Conservation (phyloP, 1,140 invertebrate species). For the Sycobia sp. region DNA sequence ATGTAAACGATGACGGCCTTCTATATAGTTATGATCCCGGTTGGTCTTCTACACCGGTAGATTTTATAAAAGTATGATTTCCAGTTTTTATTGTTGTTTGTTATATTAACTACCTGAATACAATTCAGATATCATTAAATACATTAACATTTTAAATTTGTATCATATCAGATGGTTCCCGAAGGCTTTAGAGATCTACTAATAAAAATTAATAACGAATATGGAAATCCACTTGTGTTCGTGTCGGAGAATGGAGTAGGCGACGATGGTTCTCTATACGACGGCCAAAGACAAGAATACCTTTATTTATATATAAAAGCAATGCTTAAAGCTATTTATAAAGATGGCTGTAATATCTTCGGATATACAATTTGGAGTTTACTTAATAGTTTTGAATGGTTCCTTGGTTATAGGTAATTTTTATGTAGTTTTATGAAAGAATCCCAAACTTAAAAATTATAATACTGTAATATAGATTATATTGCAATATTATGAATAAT, state of each 20-base stretch:
- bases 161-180: conserved; percentile 53
- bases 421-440: no score
- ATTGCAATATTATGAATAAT: no score
- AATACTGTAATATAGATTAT: no score
- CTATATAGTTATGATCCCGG: conserved; percentile 32
- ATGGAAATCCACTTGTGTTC: conserved; percentile 67
- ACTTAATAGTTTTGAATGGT: conserved; percentile 15
- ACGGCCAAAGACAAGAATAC: conserved; percentile 53
- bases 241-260: conserved; percentile 74
- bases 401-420: background rate
- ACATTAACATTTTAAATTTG: no score
- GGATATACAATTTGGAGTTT: conserved; percentile 77
- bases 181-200: conserved; percentile 64
- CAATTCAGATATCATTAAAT: no score
- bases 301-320: conserved; percentile 68
- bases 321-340: conserved; percentile 70
- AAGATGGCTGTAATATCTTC: conserved; percentile 69
- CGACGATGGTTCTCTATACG: conserved; percentile 35
- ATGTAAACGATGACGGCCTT: conserved; percentile 46
- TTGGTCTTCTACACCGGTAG: no score
- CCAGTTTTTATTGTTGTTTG: no score
- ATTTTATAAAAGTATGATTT: no score
- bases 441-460: no score
- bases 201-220: conserved; percentile 68
- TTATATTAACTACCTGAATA: no score